A percentile compares a stretch with the other conserved stretches of the same genome.
Evolutionary conservation across 2,113 vertebrate genomes (phyloP).

Genomic region (Rattus rattus): DNA sequence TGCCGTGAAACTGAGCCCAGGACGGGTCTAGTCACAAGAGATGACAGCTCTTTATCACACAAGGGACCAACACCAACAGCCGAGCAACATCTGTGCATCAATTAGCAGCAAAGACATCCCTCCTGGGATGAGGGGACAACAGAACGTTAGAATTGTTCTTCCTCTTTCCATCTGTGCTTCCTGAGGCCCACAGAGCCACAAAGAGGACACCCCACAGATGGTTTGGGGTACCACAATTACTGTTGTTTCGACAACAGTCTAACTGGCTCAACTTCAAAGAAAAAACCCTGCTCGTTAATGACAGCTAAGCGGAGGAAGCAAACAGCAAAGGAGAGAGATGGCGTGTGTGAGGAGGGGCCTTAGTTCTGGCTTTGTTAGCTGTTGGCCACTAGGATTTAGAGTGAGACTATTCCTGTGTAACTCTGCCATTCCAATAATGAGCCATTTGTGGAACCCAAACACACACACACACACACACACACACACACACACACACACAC

Average conservation of each 20-base stretch:
- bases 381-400: conserved; percentile 37
- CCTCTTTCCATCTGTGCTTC: conserved; percentile 49
- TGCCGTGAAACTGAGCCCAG: background rate
- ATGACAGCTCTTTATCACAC: conserved; percentile 47
- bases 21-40: background rate
- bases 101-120: background rate
- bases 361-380: background rate
- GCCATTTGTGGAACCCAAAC: conserved; percentile 13
- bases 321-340: background rate
- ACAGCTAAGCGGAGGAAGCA: background rate
- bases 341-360: background rate
- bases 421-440: conserved; percentile 26
- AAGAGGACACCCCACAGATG: conserved; percentile 2
- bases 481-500: background rate
- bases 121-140: background rate
- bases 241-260: background rate
- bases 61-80: background rate
- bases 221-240: background rate
- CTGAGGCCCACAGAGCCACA: background rate
- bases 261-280: conserved; percentile 52
- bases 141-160: background rate
- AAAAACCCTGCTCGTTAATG: conserved; percentile 38
- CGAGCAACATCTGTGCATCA: background rate
- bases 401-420: background rate
- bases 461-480: too few species aligned